Conservation (phyloP, 64 coral and sea anemone species). For the Dendrophyllia cribrosa region DNA sequence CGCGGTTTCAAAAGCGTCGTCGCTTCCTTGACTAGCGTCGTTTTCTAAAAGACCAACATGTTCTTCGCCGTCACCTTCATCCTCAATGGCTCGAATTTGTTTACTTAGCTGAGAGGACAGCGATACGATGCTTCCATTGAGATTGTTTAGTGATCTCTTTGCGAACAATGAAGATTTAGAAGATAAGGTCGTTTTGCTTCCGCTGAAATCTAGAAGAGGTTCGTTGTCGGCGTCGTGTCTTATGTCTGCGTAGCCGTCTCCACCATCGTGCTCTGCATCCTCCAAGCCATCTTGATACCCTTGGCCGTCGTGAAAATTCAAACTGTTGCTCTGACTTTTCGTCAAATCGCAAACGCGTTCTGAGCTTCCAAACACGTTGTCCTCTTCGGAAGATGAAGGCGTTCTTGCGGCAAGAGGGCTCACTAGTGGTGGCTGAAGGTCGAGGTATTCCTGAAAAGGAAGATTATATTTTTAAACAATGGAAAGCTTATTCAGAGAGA, state of each 20-base stretch:
- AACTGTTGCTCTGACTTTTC: conserved; percentile 30
- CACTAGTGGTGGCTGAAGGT: conserved; percentile 67
- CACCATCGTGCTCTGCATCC: background rate
- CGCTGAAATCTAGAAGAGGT: background rate
- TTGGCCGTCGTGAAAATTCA: conserved; percentile 40
- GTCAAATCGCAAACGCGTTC: conserved; percentile 46
- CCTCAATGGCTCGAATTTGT: conserved; percentile 10
- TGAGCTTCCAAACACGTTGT: conserved; percentile 56
- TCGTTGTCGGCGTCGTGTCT: background rate
- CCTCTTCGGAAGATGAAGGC: conserved; percentile 72
- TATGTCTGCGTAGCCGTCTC: conserved; percentile 19
- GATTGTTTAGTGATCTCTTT: background rate
- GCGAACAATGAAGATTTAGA: conserved; percentile 8
- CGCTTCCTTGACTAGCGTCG: conserved; percentile 12
- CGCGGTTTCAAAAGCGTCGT: conserved; percentile 26
- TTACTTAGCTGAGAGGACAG: conserved; percentile 30
- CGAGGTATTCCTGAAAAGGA: conserved; percentile 79
- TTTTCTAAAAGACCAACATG: conserved; percentile 4
- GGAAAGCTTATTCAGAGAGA: too few species aligned
- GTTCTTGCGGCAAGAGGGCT: conserved; percentile 75
- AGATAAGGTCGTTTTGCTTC: conserved; percentile 11
- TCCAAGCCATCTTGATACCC: background rate
- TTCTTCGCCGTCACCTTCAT: conserved; percentile 7
- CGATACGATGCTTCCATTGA: conserved; percentile 17
- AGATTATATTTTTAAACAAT: background rate